phyloP scores from a whole-genome alignment of 1,140 invertebrate species.

The Euwallacea fornicatus region DNA sequence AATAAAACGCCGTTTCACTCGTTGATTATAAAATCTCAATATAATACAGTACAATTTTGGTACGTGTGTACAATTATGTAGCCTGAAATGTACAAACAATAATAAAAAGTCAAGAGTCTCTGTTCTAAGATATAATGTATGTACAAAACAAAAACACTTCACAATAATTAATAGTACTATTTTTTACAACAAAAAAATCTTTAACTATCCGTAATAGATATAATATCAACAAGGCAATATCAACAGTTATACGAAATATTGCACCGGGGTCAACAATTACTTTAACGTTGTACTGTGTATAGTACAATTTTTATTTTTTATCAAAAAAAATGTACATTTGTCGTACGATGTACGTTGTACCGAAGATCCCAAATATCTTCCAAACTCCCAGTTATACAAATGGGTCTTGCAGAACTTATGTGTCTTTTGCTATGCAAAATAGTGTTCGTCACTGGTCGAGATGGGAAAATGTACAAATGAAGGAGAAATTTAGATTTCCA shows the following conservation, averaged over 20 bases:
- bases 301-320: neutral
- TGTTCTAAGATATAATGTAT: neutral
- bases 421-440: neutral
- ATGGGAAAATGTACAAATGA: neutral
- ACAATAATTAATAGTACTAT: neutral
- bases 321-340: neutral
- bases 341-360: neutral
- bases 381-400: too few relatives aligned
- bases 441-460: neutral
- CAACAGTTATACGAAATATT: slow-evolving; percentile 16
- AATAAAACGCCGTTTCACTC: slow-evolving; percentile 1
- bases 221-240: slow-evolving; percentile 27
- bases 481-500: neutral
- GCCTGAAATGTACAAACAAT: neutral
- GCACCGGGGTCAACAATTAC: neutral
- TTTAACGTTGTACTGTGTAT: neutral
- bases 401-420: too few relatives aligned
- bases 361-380: neutral
- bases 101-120: neutral
- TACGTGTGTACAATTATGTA: neutral
- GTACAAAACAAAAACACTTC: neutral
- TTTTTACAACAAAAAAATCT: neutral
- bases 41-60: neutral
- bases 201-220: slow-evolving; percentile 1
- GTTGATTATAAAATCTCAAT: neutral